Conservation (phyloP, 2,113 vertebrate genomes). For the Dunckerocampus dactyliophorus region DNA sequence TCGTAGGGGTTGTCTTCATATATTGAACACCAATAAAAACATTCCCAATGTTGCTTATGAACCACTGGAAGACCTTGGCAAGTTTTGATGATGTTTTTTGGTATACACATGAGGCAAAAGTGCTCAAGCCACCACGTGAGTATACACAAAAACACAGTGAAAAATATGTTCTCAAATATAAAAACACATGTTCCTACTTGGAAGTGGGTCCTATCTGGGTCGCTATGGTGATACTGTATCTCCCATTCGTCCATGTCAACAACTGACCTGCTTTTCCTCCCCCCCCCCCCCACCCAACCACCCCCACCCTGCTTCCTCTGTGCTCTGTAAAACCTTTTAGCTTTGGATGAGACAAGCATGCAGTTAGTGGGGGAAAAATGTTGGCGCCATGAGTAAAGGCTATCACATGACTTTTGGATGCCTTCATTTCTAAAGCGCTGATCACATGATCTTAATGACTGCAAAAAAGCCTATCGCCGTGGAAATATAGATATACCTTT, state of each 20-base stretch:
- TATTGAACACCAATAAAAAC: conserved; percentile 4
- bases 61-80: conserved; percentile 2
- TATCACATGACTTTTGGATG: conserved; percentile 54
- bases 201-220: conserved; percentile 55
- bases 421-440: background rate
- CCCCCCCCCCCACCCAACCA: conserved; percentile 17
- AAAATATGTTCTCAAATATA: background rate
- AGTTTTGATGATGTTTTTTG: background rate
- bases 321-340: conserved; percentile 62
- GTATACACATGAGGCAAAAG: background rate
- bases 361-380: conserved; percentile 26
- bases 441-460: background rate
- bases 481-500: too few species aligned
- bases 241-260: conserved; percentile 66
- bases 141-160: background rate
- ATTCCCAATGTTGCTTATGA: background rate
- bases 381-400: conserved; percentile 52
- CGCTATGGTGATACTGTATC: conserved; percentile 41
- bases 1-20: conserved; percentile 9
- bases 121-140: background rate
- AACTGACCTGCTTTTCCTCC: conserved; percentile 69
- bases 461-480: background rate
- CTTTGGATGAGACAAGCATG: conserved; percentile 53
- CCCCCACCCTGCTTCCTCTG: conserved; percentile 15
- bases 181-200: conserved; percentile 6